Evolutionary conservation across 2,113 vertebrate species (phyloP).

Genomic region (Origma solitaria): DNA sequence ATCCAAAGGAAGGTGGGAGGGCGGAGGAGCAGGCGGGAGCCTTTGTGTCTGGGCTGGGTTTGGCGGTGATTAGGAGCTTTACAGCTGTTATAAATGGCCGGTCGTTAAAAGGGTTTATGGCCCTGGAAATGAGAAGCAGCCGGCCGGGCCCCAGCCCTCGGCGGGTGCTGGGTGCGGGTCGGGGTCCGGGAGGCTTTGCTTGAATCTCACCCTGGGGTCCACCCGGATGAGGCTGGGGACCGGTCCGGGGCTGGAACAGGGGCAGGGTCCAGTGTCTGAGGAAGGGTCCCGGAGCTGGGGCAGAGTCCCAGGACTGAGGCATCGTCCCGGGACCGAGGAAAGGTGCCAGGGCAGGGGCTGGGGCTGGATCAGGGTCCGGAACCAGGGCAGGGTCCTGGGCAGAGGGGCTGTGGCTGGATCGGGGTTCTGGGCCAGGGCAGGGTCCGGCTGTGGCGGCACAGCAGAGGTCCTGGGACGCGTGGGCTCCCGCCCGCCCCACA

Average conservation of each 20-base stretch:
- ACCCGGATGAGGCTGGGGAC: background rate
- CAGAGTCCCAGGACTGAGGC: background rate
- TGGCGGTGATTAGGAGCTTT: background rate
- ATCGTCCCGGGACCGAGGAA: background rate
- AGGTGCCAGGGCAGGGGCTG: background rate
- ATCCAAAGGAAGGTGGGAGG: background rate
- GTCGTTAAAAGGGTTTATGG: background rate
- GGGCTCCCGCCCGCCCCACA: background rate
- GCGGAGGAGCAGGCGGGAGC: background rate
- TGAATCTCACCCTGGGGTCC: background rate
- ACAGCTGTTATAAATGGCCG: background rate
- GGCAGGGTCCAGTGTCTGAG: too few relatives aligned
- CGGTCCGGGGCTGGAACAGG: background rate
- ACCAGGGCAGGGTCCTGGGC: too few relatives aligned
- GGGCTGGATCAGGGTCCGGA: background rate
- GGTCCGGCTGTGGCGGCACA: background rate
- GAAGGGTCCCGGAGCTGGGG: too few relatives aligned
- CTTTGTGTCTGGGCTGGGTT: background rate
- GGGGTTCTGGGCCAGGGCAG: background rate
- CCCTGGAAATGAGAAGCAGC: conserved; percentile 36
- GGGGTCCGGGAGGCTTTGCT: background rate
- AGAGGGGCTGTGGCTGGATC: background rate
- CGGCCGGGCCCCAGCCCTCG: background rate
- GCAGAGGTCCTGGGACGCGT: background rate
- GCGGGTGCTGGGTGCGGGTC: background rate